Evolutionary conservation across 2,797 vertebrate genomes (phyloP), one percentile per base, ranked within the genome.

Genomic region (Scarus forsteni): DNA sequence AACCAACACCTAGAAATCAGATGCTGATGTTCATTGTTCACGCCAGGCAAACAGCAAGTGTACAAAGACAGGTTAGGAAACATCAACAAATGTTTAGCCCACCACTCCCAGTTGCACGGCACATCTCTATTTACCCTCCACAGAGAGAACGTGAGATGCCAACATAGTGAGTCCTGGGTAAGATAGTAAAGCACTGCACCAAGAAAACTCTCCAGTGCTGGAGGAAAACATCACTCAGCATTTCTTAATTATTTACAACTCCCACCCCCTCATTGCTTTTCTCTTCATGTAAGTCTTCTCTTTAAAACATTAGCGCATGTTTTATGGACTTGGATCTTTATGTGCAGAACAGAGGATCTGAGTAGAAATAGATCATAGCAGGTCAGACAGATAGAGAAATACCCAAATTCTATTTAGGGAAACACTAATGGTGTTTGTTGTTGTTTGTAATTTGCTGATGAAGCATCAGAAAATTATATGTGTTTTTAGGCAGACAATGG

Each of bases 201-300:
- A 86, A 73, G 73, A 79, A 50, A 83, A 62, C 60, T 69, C 61
- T 84, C 77, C 69, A 67, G 84, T 83, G 86, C 91, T 86, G 83
- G 79, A 81, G 39, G 61, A 92, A 89, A 83, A 87, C 85, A 90
- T 91, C 91, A 89, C 90, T 93, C 91, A 92, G 91, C 88, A 89
- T 88, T 92, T 92, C 70, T 94, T 86, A 93, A 94, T 93, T 93
- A 94, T 94, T 94, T 91, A 93, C 85, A 91, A 82, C 87, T 84
- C 78, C 83, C 65, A 73, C 74, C 76, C 76, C 76, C 79, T 69
- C 73, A n/a, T 66, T 73, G 76, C 77, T 50, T 77, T 83, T 81
- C 69, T 63, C 85, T 86, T 62, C 57, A 57, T 72, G 73, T 60
- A 78, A 60, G 69, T 70, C 72, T 53, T 49, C 56, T 75, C 82